Evolutionary conservation across 2,113 vertebrate species (phyloP).

Genomic region (Bubo bubo): DNA sequence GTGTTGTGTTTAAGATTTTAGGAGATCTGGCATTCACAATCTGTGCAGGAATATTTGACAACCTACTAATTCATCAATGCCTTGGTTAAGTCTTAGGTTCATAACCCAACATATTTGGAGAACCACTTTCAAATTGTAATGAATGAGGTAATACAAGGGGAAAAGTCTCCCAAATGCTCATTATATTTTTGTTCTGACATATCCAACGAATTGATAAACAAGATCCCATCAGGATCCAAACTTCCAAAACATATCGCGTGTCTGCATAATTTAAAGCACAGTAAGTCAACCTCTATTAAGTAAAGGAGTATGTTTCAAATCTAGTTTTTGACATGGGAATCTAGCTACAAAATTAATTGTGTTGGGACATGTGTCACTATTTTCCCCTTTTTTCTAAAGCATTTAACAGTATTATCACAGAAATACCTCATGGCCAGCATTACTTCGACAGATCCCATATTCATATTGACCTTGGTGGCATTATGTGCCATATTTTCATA

Average conservation of each 20-base stretch:
- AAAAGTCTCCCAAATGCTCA: background rate
- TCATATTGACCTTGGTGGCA: background rate
- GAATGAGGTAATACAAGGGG: background rate
- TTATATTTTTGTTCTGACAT: background rate
- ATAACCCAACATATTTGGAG: background rate
- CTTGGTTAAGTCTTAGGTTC: background rate
- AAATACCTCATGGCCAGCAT: background rate
- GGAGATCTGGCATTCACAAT: background rate
- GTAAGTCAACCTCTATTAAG: background rate
- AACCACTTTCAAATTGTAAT: background rate
- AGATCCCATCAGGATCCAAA: background rate
- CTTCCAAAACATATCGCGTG: background rate
- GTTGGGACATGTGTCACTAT: background rate
- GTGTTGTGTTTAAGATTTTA: background rate
- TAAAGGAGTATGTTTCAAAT: background rate
- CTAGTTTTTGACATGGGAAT: background rate
- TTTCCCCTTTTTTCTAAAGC: background rate
- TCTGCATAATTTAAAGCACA: background rate
- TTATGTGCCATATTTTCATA: slow-evolving; percentile 15
- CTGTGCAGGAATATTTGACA: background rate
- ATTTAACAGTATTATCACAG: background rate
- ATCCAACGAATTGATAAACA: background rate
- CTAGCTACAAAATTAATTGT: background rate
- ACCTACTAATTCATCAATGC: background rate
- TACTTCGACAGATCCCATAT: background rate